Evolutionary conservation across 2,888 invertebrate genomes (phyloP).

Genomic region (Augochlorella aurata): DNA sequence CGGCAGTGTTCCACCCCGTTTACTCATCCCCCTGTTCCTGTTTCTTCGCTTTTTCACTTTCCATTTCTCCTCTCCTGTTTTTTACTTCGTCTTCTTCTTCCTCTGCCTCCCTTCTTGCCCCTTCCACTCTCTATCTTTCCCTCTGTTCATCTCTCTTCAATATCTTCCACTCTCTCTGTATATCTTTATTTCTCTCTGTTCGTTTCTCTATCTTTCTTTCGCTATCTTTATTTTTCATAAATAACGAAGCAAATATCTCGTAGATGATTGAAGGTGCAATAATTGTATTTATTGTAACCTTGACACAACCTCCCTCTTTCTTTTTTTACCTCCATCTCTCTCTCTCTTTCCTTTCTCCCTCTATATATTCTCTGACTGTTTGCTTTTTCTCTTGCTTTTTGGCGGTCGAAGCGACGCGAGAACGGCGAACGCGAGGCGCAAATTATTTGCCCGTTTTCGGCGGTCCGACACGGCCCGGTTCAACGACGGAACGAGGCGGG

Average conservation of each 20-base stretch:
- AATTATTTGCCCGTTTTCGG: slow-evolving; percentile 67
- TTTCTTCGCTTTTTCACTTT: slow-evolving; percentile 8
- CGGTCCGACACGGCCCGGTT: slow-evolving; percentile 37
- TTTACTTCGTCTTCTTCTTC: not conserved
- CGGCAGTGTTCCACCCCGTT: not conserved
- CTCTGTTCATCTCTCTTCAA: not conserved
- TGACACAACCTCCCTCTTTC: not conserved
- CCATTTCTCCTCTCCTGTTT: not conserved
- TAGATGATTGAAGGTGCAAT: no score
- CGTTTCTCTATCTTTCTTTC: no score
- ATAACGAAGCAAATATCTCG: no score
- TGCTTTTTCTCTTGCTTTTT: not conserved
- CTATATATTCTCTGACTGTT: not conserved
- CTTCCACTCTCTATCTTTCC: no score
- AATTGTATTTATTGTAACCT: no score
- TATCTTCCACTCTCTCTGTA: not conserved
- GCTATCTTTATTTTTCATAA: no score
- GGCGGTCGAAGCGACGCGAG: slow-evolving; percentile 2
- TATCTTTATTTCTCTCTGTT: no score
- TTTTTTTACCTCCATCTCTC: no score
- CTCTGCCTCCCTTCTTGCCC: not conserved
- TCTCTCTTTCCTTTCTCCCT: not conserved
- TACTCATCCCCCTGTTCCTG: not conserved
- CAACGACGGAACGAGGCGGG: slow-evolving; percentile 48
- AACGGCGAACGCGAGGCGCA: slow-evolving; percentile 48